phyloP scores from a whole-genome alignment of 2,797 vertebrate genomes.

The Sebastes elongatus region DNA sequence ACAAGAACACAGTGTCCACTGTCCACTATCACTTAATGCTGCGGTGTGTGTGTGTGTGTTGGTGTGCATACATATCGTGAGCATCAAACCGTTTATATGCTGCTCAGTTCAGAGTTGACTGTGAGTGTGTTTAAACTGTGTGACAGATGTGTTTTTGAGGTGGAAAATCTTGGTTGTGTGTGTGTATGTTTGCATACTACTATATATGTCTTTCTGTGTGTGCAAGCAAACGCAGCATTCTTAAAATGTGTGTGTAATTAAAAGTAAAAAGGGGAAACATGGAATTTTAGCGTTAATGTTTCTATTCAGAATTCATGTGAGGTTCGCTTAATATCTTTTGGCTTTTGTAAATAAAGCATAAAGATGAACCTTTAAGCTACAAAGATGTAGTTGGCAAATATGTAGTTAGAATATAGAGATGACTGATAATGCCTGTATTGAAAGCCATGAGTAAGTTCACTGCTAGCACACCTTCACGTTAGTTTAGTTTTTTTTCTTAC shows the following conservation, averaged over 20 bases:
- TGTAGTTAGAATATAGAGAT: neutral
- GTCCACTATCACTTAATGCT: neutral
- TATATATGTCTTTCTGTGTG: neutral
- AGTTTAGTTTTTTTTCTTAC: neutral
- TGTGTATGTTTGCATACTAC: neutral
- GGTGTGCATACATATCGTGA: neutral
- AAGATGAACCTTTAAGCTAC: neutral
- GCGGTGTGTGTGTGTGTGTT: neutral
- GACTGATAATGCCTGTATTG: slow-evolving; percentile 8
- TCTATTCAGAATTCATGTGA: neutral
- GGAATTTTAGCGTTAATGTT: neutral
- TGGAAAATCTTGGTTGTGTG: neutral
- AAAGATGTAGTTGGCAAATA: neutral
- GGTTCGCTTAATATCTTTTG: neutral
- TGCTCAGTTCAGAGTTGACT: neutral
- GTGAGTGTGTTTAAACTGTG: neutral
- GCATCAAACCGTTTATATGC: neutral
- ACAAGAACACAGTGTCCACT: slow-evolving; percentile 55
- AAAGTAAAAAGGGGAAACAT: neutral
- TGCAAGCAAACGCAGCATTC: neutral
- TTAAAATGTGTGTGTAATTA: neutral
- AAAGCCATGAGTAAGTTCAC: slow-evolving; percentile 62
- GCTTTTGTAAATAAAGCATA: slow-evolving; percentile 32
- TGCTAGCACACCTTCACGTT: slow-evolving; percentile 46
- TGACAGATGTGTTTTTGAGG: neutral